Base-by-base conservation (phyloP, 2,888 invertebrate genomes). In the Mythimna impura region DNA sequence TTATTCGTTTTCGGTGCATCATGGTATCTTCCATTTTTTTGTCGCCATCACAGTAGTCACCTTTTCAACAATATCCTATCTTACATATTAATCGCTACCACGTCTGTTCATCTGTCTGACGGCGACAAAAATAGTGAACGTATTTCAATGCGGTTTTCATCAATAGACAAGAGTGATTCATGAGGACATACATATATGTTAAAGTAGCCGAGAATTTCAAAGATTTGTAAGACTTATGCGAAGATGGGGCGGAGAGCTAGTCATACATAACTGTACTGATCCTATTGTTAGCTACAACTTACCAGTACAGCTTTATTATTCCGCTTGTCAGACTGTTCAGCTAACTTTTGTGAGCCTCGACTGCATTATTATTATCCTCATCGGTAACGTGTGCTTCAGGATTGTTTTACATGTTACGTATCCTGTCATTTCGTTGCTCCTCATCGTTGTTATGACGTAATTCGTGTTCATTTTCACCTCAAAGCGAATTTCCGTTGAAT, bases 261-360 rank as follows among this genome's bases (percentile, higher is more conserved):
- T 47, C 47, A 47, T 17, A 17, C 14, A 54, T 63, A 25, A 22
- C 61, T 30, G 9, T 70, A 55, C 57, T 9, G 40, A 30, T 30
- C 7, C 9, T 30, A 65, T 71, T 40, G 67, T 81, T 68, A 54
- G 12, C 40, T 12, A 58, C 30, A 54, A 40, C 30, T 14, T 34
- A 62, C 68, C 63, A 50, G 60, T 40, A 30, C 54, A 34, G 68
- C 10, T 78, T 58, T 61, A 71, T 85, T 78, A 82, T 82, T 85
- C 71, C 66, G 54, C 40, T 40, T 68, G 76, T 82, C 75, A 62
- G 68, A 69, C 70, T 74, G 66, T 67, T 43, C 40, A 17, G 50
- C 40, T 58, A 80, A 80, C 74, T 83, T 74, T 73, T 74, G 76
- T 67, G 62, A 72, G 57, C 61, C 47, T 25, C 22, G 40, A 40